Base-by-base conservation (phyloP, 2,797 vertebrate species). In the Spinus olivaceus region DNA sequence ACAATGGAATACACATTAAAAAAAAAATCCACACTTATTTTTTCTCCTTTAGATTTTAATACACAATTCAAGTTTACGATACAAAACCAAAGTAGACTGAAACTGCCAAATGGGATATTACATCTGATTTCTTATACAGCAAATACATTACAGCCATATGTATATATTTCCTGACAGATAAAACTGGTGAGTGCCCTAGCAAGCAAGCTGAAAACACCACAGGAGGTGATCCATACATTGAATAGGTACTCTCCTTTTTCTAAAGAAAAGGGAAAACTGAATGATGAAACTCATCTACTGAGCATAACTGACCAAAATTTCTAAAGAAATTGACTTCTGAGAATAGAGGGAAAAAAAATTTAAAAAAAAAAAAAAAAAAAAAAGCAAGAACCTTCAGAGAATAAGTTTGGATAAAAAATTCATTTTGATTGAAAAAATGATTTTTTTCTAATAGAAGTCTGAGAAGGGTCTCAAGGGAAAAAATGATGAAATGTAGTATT, bases 361-460 rank as follows among this genome's bases (percentile, higher is more conserved):
- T 5, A 37, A 15, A 33, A 33, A 33, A 33, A 33, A 4, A 9
- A 6, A 16, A 5, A 9, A 6, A 39, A 71, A 44, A 61, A 65
- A 13, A n/a, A 56, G 5, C n/a, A 54, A 32, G 11, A 60, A 2
- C 1, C 1, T 59, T 86, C 49, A 42, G 32, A 44, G 22, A 57
- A 72, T 25, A 65, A 79, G 69, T 21, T 49, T 10, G 5, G 4
- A 4, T 28, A 22, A 57, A 64, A 65, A 41, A 0, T 2, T 47
- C 2, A 9, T 47, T 53, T 69, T 23, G 1, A 44, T 78, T 82
- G 17, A 59, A 42, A 79, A 65, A 47, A 25, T 0, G 0, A 3
- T 3, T 16, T 65, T 65, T 86, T 66, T 54, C 8, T 47, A 41
- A 59, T 23, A 15, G 32, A 76, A 41, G 21, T 5, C 25, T 25